Conservation (phyloP, 2,797 vertebrate genomes). For the Acanthurus lineatus region DNA sequence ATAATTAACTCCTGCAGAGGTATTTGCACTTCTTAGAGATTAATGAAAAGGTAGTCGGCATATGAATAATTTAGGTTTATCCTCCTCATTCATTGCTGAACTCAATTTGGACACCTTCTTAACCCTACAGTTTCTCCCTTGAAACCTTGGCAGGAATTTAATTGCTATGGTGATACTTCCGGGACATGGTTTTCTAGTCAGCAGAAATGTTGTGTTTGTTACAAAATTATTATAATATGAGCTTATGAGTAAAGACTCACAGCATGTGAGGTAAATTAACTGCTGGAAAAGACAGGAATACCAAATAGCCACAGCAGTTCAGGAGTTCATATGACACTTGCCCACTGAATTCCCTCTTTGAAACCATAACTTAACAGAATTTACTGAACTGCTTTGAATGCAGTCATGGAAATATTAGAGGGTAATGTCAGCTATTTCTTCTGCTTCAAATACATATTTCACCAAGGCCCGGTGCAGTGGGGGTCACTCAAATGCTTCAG, state of each 20-base stretch:
- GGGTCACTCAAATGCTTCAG: constrained; percentile 19
- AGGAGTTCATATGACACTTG: constrained; percentile 35
- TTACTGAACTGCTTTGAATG: constrained; percentile 28
- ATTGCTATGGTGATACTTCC: not conserved
- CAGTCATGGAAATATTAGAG: constrained; percentile 31
- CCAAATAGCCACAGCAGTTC: constrained; percentile 3
- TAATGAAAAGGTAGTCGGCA: constrained; percentile 82
- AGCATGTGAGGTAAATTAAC: not conserved
- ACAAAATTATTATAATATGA: constrained; percentile 7
- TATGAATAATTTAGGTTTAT: constrained; percentile 84
- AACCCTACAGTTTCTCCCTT: constrained; percentile 24
- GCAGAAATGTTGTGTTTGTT: constrained; percentile 7
- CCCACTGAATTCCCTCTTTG: constrained; percentile 7
- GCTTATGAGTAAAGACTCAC: constrained; percentile 20
- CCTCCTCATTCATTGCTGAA: constrained; percentile 73
- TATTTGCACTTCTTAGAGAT: constrained; percentile 77
- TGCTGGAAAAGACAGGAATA: constrained; percentile 2
- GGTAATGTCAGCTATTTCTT: constrained; percentile 7
- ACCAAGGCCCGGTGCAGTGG: not conserved
- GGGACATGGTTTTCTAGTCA: not conserved
- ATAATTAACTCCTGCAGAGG: constrained; percentile 80
- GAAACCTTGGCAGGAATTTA: not conserved
- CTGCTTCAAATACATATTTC: constrained; percentile 1
- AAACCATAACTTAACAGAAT: constrained; percentile 6
- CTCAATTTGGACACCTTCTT: constrained; percentile 53